A percentile compares a stretch with the other conserved stretches of the same genome.
These are phyloP conservation scores for Strongylocentrotus purpuratus DNA, from an alignment of 35 echinoderm and acorn worm genomes.

Conservation along the genomic window DNA sequence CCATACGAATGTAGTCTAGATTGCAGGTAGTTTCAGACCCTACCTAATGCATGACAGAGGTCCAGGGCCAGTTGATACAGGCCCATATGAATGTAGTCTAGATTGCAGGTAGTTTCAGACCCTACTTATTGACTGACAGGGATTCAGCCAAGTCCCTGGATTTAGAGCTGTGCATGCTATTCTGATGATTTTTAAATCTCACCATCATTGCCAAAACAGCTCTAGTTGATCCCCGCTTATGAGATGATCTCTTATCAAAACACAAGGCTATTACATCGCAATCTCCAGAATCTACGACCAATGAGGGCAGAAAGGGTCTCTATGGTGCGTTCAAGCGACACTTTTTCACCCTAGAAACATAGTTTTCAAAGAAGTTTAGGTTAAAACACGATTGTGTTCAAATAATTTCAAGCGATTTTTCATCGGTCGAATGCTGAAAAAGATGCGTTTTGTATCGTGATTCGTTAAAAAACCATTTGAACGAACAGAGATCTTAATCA, in stretches of 20 bases:
- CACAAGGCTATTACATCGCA: neutral
- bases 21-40: neutral
- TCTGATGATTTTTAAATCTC: constrained; percentile 18
- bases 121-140: neutral
- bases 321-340: no score
- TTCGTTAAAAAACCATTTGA: no score
- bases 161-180: neutral
- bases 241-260: constrained; percentile 39
- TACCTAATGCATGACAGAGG: no score
- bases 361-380: no score
- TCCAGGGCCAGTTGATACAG: neutral
- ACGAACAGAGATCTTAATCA: no score
- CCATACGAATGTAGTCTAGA: neutral
- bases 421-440: no score
- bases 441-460: no score
- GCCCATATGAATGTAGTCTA: neutral
- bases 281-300: neutral
- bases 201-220: constrained; percentile 35
- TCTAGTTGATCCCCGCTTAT: neutral
- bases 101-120: neutral
- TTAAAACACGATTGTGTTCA: no score
- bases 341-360: no score
- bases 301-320: no score
- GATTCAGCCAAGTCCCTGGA: neutral
- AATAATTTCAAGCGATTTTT: no score